These are phyloP conservation scores for Drosophila leonis DNA, from an alignment of 2,888 invertebrate genomes.

Conservation along the genomic window DNA sequence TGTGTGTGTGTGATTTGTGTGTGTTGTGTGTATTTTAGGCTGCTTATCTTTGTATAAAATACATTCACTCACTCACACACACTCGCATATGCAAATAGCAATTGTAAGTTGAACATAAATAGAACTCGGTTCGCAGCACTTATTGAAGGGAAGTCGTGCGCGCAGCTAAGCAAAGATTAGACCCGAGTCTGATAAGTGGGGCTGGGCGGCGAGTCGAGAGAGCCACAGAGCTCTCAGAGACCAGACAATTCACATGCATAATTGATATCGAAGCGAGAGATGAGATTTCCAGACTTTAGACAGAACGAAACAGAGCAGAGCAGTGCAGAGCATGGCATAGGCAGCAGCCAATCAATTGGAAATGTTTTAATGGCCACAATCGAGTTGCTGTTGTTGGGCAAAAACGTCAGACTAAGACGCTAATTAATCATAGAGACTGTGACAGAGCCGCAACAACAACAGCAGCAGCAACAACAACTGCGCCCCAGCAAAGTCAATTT, in stretches of 20 bases:
- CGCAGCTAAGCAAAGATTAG: conserved; percentile 39
- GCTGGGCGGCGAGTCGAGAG: neutral
- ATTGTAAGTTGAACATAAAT: conserved; percentile 27
- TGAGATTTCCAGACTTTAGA: conserved; percentile 17
- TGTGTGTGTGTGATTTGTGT: conserved; percentile 16
- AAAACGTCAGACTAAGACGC: conserved; percentile 62
- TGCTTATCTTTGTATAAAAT: conserved; percentile 28
- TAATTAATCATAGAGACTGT: conserved; percentile 73
- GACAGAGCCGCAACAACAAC: conserved; percentile 30
- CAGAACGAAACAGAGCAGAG: conserved; percentile 21
- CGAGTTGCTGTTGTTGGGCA: conserved; percentile 12
- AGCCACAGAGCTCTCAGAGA: neutral
- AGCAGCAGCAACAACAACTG: conserved; percentile 15
- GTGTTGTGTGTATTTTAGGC: conserved; percentile 11
- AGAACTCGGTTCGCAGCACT: conserved; percentile 9
- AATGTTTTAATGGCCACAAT: conserved; percentile 60
- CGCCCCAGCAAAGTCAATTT: conserved; percentile 67
- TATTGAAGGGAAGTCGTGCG: conserved; percentile 29
- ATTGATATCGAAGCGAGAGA: conserved; percentile 53
- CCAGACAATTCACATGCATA: conserved; percentile 61
- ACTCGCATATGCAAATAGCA: conserved; percentile 45
- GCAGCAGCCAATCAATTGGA: conserved; percentile 72
- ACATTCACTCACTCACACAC: conserved; percentile 5
- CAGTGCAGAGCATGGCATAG: neutral
- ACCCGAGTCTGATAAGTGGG: conserved; percentile 6